A percentile compares a stretch with the other conserved stretches of the same genome.
These are phyloP conservation scores for Carposina sasakii DNA, from an alignment of 1,140 invertebrate species.

Conservation along the genomic window DNA sequence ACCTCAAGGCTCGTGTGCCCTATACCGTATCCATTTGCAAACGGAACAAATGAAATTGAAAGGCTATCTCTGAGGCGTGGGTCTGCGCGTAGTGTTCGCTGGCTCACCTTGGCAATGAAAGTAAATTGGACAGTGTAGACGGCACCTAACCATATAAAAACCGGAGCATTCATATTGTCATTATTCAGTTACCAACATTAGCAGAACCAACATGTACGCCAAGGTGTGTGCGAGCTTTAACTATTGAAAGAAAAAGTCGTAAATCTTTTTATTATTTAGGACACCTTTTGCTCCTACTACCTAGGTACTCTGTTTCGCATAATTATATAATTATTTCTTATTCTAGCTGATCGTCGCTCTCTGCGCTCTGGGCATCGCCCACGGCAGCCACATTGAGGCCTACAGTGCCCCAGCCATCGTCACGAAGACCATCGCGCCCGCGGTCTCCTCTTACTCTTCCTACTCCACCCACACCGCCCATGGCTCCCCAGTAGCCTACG, in stretches of 20 bases:
- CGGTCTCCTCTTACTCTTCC: conserved; percentile 35
- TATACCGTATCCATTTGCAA: conserved; percentile 28
- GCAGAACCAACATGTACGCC: conserved; percentile 65
- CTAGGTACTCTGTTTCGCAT: too few relatives aligned
- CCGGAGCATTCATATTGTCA: conserved; percentile 46
- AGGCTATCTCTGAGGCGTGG: conserved; percentile 64
- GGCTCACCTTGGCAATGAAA: conserved; percentile 68
- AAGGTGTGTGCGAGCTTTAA: conserved; percentile 45
- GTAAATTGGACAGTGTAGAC: conserved; percentile 42
- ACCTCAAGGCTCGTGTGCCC: conserved; percentile 29
- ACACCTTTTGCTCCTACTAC: too few relatives aligned
- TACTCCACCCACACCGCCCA: conserved; percentile 43
- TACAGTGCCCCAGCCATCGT: conserved; percentile 28
- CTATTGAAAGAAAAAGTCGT: too few relatives aligned
- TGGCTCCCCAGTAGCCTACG: conserved; percentile 34
- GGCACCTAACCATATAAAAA: conserved; percentile 47
- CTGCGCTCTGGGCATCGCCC: conserved; percentile 18
- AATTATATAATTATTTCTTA: not conserved
- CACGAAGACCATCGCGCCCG: conserved; percentile 36
- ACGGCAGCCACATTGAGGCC: conserved; percentile 7
- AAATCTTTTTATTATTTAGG: too few relatives aligned
- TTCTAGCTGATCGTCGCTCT: conserved; percentile 21
- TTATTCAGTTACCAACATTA: conserved; percentile 68
- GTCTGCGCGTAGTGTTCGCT: conserved; percentile 40
- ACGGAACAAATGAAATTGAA: conserved; percentile 61